Evolutionary conservation across 2,113 vertebrate species (phyloP), one percentile per base, ranked within the genome.

Genomic region (Numenius arquata): DNA sequence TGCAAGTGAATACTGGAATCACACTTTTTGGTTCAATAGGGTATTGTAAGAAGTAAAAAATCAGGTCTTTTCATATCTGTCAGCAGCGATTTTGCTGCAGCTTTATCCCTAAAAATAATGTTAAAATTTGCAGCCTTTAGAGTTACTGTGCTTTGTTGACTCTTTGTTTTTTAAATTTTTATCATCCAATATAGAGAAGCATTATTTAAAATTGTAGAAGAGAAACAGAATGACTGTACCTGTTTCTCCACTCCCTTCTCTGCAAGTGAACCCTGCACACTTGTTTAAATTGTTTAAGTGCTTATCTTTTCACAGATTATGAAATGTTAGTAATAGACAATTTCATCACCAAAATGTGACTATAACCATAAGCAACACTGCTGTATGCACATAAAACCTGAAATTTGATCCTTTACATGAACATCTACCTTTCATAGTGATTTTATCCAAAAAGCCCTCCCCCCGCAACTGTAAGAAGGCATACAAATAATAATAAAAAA

Each of bases 321-420:
- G 68, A 94, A 91, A 81, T 50, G 19, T 32, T 47, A 58, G n/a
- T 38, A 85, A 80, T 6, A 62, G 78, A 94, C 41, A 81, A 84
- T 47, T 71, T 68, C 34, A 96, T 95, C 77, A 80, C 21, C 66
- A 71, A 93, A 97, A 96, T 19, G 84, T 79, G 93, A 85, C 65
- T 88, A 45, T 67, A 93, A 85, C n/a, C 76, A 80, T 55, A 86
- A 76, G 41, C 34, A 62, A 89, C 32, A 72, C 14, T 87, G 47
- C 63, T 63, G 43, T 80, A 74, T 56, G 48, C 32, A 68, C 47
- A 80, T 27, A 73, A 77, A 95, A 95, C 66, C 27, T 48, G 73
- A 94, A 93, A 89, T 75, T 15, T 82, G 40, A 66, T 47, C 66
- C 62, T 79, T 67, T 67, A 81, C 27, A 73, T 55, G 36, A 92